Evolutionary conservation across 2,888 invertebrate genomes (phyloP), one percentile per base, ranked within the genome.

Genomic region (Invenusta paracnida): DNA sequence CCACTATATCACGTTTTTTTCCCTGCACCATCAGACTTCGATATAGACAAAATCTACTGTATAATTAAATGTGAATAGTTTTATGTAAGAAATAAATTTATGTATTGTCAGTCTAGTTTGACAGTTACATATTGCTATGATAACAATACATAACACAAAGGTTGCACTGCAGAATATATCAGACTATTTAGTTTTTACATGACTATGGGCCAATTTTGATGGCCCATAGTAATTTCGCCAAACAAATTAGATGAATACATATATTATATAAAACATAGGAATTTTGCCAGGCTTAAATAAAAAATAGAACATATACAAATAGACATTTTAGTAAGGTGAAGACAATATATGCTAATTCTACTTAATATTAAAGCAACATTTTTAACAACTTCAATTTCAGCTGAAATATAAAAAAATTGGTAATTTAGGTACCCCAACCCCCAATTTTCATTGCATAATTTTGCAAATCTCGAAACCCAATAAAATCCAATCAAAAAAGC

Each of bases 401-500:
- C 48, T 48, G 48, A 48, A 48, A 48, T 48, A 48, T 48, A 48
- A 48, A 48, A n/a, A 48, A 48, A 48, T 48, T 17, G 17, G 48
- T 48, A 48, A 11, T 48, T 48, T 48, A 48, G 48, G 48, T 48
- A 48, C 48, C 48, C 48, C 17, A 5, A 5, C 48, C 48, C 48
- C 48, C 48, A 5, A 48, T 48, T 48, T 48, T 48, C 17, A 48
- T 48, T 48, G 48, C 48, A 48, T 48, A 48, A 48, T 48, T 48
- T 48, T 48, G 48, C 48, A 17, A 48, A 48, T 48, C 48, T 48
- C 48, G 17, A 73, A 73, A 73, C 73, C 23, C 73, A 73, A 73
- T 73, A 73, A 73, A 73, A 73, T 73, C 73, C 17, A 25, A 73
- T 73, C 73, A 73, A 73, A 73, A 13, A 73, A n/a, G 73, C 73